Conservation (phyloP, 2,113 vertebrate genomes). For the Origma solitaria region DNA sequence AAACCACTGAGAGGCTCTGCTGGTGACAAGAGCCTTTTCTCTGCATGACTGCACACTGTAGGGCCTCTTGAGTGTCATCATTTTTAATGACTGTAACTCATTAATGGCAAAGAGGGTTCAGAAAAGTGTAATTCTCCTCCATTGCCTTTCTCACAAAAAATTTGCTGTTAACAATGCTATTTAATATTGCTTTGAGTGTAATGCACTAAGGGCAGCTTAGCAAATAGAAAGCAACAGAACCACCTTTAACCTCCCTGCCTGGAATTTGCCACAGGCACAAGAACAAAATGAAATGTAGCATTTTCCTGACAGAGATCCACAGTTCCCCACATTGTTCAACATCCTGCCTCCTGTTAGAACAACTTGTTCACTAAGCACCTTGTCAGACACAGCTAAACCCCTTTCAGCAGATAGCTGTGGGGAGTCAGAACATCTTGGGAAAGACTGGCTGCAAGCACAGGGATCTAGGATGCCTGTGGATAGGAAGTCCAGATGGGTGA, state of each 20-base stretch:
- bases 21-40: neutral
- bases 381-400: neutral
- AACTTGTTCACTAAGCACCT: neutral
- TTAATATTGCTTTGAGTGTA: neutral
- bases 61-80: neutral
- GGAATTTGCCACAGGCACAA: neutral
- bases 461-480: neutral
- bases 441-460: neutral
- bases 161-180: neutral
- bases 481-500: neutral
- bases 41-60: accelerated
- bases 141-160: neutral
- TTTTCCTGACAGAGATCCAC: neutral
- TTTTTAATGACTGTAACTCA: neutral
- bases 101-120: neutral
- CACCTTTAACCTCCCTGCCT: neutral
- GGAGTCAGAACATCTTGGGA: neutral
- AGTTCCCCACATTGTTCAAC: neutral
- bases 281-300: neutral
- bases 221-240: neutral
- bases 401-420: neutral
- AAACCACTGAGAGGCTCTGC: neutral
- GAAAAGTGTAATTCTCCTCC: neutral
- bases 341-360: accelerated
- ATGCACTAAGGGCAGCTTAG: neutral